phyloP scores from a whole-genome alignment of 2,888 invertebrate genomes.

The Ophonus ardosiacus region DNA sequence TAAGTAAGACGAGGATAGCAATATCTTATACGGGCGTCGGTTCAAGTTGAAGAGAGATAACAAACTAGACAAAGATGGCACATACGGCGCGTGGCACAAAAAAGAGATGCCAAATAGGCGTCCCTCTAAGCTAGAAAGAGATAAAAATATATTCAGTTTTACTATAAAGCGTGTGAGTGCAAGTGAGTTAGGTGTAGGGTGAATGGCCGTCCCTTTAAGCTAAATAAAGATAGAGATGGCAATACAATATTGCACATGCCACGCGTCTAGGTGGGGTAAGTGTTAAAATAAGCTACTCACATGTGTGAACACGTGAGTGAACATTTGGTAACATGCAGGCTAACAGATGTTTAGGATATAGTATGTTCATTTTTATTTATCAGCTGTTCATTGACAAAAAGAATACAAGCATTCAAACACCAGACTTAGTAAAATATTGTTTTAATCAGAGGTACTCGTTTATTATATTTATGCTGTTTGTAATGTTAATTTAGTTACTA shows the following conservation, averaged over 20 bases:
- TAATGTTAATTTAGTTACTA: no score
- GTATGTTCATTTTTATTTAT: constrained; percentile 1
- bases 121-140: neutral
- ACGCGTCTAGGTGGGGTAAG: constrained; percentile 2
- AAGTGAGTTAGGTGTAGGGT: neutral
- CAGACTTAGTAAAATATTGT: no score
- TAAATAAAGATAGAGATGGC: neutral
- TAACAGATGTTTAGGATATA: constrained; percentile 6
- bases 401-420: no score
- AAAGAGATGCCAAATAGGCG: neutral
- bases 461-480: no score
- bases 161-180: neutral
- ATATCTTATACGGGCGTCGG: neutral
- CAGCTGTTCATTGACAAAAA: no score
- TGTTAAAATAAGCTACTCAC: constrained; percentile 15
- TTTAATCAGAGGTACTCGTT: no score
- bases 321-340: neutral
- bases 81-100: neutral
- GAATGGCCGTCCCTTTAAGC: neutral
- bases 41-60: neutral
- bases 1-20: neutral
- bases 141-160: neutral
- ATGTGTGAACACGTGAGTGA: neutral
- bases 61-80: neutral
- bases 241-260: constrained; percentile 3